Conservation (phyloP, 2,797 vertebrate genomes). For the Falco cherrug region DNA sequence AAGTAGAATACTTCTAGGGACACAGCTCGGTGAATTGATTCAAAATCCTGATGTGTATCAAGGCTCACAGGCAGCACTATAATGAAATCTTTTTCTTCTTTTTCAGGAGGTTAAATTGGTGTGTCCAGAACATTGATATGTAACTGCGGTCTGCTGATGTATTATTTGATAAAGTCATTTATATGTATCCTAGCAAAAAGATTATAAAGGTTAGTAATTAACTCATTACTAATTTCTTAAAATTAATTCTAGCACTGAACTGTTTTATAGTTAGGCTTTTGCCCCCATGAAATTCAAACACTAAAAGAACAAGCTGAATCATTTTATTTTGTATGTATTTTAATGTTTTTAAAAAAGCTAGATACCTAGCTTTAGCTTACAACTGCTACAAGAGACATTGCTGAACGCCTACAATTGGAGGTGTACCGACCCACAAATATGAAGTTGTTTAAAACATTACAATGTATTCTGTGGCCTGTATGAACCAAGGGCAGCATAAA, state of each 20-base stretch:
- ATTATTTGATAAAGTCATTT: background rate
- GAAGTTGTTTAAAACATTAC: background rate
- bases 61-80: background rate
- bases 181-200: background rate
- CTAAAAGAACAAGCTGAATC: background rate
- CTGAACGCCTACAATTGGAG: background rate
- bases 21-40: background rate
- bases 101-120: background rate
- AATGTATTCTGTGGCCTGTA: fast-evolving
- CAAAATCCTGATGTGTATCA: background rate
- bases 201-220: background rate
- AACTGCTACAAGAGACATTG: background rate
- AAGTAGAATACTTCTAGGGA: background rate
- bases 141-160: background rate
- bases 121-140: background rate
- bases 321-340: background rate
- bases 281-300: background rate
- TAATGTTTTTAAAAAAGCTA: background rate
- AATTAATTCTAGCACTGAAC: background rate
- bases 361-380: background rate
- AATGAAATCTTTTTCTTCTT: background rate
- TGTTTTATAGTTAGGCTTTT: background rate
- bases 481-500: background rate
- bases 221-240: background rate
- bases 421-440: background rate